Base-by-base conservation (phyloP, 2,888 invertebrate species). In the Oegoconia quadripuncta region DNA sequence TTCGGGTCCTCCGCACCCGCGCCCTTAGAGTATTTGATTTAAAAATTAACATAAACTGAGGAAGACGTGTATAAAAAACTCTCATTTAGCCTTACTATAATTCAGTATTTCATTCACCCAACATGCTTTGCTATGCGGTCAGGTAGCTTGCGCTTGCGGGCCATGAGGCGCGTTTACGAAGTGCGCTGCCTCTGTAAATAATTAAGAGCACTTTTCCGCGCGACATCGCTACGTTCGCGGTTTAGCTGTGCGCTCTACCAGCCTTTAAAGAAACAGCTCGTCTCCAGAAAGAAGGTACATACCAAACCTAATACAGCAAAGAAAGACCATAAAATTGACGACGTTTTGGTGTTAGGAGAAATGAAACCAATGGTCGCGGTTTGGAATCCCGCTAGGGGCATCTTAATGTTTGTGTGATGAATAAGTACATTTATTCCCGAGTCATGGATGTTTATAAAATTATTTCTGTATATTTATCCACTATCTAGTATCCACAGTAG, bases 161-260 rank as follows among this genome's bases (percentile, higher is more conserved):
- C 47, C 39, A 55, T 57, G 59, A 51, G 60, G 46, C 63, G 59
- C 66, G 64, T 64, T 73, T 69, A 60, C 65, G 56, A 50, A 65
- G 65, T 60, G 67, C 58, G 59, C 59, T 59, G 59, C 29, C 57
- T 55, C 60, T 71, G 74, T 83, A 54, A 80, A 82, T 83, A 82
- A 82, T 82, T 81, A 77, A 83, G 74, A 59, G 66, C 74, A 70
- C 81, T 81, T 72, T 72, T 70, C 64, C 62, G 54, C 63, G 64
- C 52, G 62, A 48, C 55, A n/a, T n/a, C n/a, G n/a, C n/a, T n/a
- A 30, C 29, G 29, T 30, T 14, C n/a, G 11, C 16, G 17, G 29
- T 30, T 30, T 30, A 13, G 20, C 31, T 12, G 22, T 14, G 22
- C 5, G 22, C 12, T 22, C 22, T 8, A 9, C 9, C 2, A 8